phyloP scores from a whole-genome alignment of 1,140 invertebrate species.

The Aphelenchoides fujianensis region DNA sequence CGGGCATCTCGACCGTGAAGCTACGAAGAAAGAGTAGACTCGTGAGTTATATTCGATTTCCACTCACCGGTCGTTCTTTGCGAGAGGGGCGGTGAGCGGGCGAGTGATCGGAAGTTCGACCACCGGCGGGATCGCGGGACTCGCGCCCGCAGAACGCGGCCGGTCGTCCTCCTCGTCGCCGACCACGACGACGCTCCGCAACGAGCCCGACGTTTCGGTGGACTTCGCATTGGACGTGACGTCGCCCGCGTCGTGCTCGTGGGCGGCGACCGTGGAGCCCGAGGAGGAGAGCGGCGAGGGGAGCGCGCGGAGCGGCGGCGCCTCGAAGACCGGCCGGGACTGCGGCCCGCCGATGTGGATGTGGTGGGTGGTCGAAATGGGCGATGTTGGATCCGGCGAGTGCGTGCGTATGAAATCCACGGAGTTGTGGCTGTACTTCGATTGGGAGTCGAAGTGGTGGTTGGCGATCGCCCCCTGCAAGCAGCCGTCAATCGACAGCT shows the following conservation, averaged over 20 bases:
- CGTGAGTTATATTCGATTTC: not conserved
- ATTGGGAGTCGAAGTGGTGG: not conserved
- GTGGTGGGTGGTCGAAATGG: slow-evolving; percentile 2
- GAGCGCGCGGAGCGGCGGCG: not conserved
- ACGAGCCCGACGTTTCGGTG: not conserved
- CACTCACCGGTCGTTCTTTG: not conserved
- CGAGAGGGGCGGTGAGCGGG: not conserved
- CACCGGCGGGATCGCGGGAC: not conserved
- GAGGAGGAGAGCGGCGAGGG: not conserved
- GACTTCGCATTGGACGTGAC: not conserved
- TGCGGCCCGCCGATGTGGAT: not conserved
- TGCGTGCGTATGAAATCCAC: not conserved
- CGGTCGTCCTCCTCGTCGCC: not conserved
- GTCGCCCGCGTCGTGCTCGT: not conserved
- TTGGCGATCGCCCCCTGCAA: not conserved
- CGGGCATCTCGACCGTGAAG: not conserved
- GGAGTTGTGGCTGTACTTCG: not conserved
- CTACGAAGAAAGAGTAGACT: not conserved
- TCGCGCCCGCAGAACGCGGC: not conserved
- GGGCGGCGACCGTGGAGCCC: not conserved
- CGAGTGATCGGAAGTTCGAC: not conserved
- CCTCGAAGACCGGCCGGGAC: not conserved
- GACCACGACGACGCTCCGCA: not conserved
- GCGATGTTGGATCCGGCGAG: not conserved
- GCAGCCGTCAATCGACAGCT: not conserved